Percentiles rank a stretch among this genome's conserved stretches.
Evolutionary conservation across 1,140 invertebrate genomes (phyloP).

Genomic region (Apis florea): DNA sequence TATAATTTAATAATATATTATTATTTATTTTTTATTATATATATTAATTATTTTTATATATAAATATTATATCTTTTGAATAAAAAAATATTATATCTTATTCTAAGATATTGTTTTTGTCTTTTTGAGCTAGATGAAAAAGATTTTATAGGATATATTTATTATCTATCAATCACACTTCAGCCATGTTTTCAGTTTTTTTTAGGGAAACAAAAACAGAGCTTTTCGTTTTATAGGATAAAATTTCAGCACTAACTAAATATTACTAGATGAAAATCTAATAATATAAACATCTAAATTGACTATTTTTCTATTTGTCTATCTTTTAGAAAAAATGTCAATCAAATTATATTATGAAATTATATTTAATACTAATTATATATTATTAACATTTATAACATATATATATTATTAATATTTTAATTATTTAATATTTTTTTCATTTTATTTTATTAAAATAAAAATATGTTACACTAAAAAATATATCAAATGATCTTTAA

Average conservation of each 20-base stretch:
- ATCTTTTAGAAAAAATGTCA: not conserved
- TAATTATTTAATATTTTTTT: not conserved
- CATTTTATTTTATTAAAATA: not conserved
- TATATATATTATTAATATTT: not conserved
- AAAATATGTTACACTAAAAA: not conserved
- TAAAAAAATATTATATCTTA: not conserved
- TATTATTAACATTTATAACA: not conserved
- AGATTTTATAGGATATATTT: slow-evolving; percentile 64
- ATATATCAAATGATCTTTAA: not conserved
- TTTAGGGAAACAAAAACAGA: slow-evolving; percentile 2
- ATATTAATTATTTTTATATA: not conserved
- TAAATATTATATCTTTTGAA: slow-evolving; percentile 20
- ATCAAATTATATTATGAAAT: not conserved
- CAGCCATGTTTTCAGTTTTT: slow-evolving; percentile 65
- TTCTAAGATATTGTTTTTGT: not conserved
- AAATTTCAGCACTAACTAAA: slow-evolving; percentile 19
- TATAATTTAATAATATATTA: too few relatives aligned
- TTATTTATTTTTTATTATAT: not conserved
- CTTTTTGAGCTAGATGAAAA: slow-evolving; percentile 47
- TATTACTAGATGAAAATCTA: slow-evolving; percentile 6
- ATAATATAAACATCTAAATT: not conserved
- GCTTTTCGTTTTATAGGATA: not conserved
- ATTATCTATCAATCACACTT: slow-evolving; percentile 55
- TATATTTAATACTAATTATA: not conserved
- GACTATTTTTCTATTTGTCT: not conserved